These are phyloP conservation scores for Corapipo altera DNA, from an alignment of 2,113 vertebrate genomes.

Conservation along the genomic window DNA sequence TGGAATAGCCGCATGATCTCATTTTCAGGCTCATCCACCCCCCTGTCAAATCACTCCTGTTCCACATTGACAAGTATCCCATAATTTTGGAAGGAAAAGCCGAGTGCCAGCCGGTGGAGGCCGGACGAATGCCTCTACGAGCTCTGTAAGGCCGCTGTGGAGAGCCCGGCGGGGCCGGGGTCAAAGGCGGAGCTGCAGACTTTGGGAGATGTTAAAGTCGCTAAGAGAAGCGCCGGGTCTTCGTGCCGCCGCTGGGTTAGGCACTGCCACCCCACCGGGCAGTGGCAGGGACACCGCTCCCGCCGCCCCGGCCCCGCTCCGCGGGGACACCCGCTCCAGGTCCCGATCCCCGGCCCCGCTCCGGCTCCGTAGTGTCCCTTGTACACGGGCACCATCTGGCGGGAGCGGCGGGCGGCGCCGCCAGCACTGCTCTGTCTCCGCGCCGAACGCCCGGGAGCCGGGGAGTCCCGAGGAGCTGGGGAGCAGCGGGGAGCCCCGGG, in stretches of 20 bases:
- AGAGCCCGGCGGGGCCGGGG: background rate
- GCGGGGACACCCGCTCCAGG: background rate
- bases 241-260: rapidly evolving
- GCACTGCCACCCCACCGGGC: rapidly evolving
- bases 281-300: background rate
- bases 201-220: rapidly evolving
- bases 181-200: background rate
- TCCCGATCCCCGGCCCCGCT: background rate
- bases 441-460: rapidly evolving
- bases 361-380: background rate
- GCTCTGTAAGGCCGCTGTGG: background rate
- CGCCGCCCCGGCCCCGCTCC: too few species aligned
- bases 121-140: too few species aligned
- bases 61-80: rapidly evolving
- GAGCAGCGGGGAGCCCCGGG: background rate
- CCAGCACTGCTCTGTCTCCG: too few species aligned
- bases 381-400: slow-evolving; percentile 74
- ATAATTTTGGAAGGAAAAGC: background rate
- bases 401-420: background rate
- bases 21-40: background rate
- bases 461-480: background rate
- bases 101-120: too few species aligned
- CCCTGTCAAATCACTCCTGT: background rate
- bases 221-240: background rate
- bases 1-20: background rate